phyloP scores from a whole-genome alignment of 2,888 invertebrate genomes.

The Atherix ibis region DNA sequence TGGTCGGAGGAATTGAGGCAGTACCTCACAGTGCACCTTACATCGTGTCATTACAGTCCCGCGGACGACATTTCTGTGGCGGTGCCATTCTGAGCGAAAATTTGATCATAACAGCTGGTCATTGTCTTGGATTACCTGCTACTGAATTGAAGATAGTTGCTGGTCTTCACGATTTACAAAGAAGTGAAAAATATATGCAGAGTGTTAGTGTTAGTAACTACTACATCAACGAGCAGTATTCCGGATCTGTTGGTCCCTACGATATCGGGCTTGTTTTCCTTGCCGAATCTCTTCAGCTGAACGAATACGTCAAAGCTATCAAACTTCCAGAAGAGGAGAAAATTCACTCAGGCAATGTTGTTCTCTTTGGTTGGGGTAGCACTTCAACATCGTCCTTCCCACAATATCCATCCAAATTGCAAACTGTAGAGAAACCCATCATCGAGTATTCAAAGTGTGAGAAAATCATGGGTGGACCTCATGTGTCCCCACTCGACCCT shows the following conservation, averaged over 20 bases:
- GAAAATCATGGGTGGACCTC: too few relatives aligned
- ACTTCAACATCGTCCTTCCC: conserved; percentile 10
- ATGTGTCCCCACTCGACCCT: conserved; percentile 18
- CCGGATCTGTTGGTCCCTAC: conserved; percentile 32
- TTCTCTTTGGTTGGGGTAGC: conserved; percentile 34
- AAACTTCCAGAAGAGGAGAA: conserved; percentile 22
- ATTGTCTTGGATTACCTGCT: conserved; percentile 17
- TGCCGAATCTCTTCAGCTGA: conserved; percentile 19
- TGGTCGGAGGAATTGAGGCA: conserved; percentile 9
- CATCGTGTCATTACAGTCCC: conserved; percentile 3
- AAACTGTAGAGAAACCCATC: conserved; percentile 22
- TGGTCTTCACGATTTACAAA: conserved; percentile 28
- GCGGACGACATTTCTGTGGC: conserved; percentile 30
- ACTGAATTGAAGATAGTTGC: conserved; percentile 18
- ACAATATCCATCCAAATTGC: conserved; percentile 17
- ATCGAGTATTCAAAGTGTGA: conserved; percentile 19
- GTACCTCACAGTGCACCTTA: conserved; percentile 2
- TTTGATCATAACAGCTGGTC: conserved; percentile 32
- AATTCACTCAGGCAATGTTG: conserved; percentile 19
- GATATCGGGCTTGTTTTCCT: conserved; percentile 38
- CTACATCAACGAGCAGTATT: conserved; percentile 21
- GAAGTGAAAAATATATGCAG: too few relatives aligned
- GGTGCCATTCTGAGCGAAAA: conserved; percentile 29
- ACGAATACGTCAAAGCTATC: conserved; percentile 23
- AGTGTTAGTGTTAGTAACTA: too few relatives aligned